phyloP scores from a whole-genome alignment of 1,140 invertebrate genomes.

The Drosophila fuyamai region DNA sequence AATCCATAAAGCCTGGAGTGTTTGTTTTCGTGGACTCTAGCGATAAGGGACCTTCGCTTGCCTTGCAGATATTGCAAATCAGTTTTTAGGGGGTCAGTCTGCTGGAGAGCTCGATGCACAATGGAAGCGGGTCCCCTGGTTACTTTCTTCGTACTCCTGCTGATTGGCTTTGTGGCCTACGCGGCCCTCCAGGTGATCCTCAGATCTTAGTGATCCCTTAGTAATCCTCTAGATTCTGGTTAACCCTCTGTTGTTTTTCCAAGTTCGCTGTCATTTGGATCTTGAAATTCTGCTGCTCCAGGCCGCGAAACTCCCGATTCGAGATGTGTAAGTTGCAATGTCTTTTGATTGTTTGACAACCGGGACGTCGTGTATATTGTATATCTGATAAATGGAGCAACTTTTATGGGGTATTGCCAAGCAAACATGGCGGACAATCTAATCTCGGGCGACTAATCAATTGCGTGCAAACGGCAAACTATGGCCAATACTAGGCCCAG shows the following conservation, averaged over 20 bases:
- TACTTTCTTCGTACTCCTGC: slow-evolving; percentile 42
- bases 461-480: slow-evolving; percentile 38
- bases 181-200: slow-evolving; percentile 59
- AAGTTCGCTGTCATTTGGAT: slow-evolving; percentile 64
- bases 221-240: no score
- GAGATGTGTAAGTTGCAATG: slow-evolving; percentile 27
- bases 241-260: slow-evolving; percentile 1
- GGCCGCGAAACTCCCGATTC: slow-evolving; percentile 8
- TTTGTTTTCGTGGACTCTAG: slow-evolving; percentile 29
- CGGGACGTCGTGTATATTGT: slow-evolving; percentile 15
- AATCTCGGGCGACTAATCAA: slow-evolving; percentile 39
- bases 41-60: slow-evolving; percentile 14
- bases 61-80: slow-evolving; percentile 42
- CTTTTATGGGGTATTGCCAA: slow-evolving; percentile 28
- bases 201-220: no score
- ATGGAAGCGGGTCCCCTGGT: slow-evolving; percentile 50
- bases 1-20: slow-evolving; percentile 51
- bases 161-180: slow-evolving; percentile 52
- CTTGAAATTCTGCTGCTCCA: slow-evolving; percentile 40
- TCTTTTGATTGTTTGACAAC: slow-evolving; percentile 1
- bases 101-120: slow-evolving; percentile 35
- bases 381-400: slow-evolving; percentile 39
- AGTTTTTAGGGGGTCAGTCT: slow-evolving; percentile 57
- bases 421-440: slow-evolving; percentile 47
- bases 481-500: slow-evolving; percentile 21